Percentiles rank a stretch among this genome's conserved stretches.
Conservation (phyloP, 2,797 vertebrate species). For the Hydrolagus colliei region DNA sequence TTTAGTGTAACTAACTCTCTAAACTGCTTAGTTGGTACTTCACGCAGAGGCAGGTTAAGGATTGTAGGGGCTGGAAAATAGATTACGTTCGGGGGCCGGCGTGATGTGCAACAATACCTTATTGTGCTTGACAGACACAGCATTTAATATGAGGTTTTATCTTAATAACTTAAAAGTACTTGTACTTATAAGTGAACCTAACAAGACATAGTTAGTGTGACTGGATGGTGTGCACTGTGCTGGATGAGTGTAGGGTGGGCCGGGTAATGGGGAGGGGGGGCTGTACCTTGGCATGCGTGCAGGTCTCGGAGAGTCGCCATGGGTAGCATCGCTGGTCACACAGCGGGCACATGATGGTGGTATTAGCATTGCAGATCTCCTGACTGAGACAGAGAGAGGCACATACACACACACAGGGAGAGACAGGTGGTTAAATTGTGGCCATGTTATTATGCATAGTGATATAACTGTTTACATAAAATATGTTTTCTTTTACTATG, state of each 20-base stretch:
- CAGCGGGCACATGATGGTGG: constrained; percentile 76
- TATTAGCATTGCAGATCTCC: constrained; percentile 72
- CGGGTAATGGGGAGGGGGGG: constrained; percentile 24
- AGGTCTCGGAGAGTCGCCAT: constrained; percentile 80
- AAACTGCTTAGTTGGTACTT: no score
- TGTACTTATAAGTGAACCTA: background rate
- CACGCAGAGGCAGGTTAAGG: background rate
- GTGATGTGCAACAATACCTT: background rate
- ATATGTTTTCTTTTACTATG: background rate
- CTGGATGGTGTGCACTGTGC: background rate
- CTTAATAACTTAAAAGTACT: background rate
- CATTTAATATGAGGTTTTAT: no score
- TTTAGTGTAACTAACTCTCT: no score
- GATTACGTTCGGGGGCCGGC: background rate
- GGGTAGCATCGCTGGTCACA: constrained; percentile 74
- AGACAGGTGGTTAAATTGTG: constrained; percentile 29
- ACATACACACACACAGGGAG: constrained; percentile 17
- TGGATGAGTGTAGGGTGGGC: no score
- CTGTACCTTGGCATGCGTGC: constrained; percentile 77
- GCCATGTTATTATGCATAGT: background rate
- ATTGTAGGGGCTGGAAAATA: background rate
- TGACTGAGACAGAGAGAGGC: constrained; percentile 53
- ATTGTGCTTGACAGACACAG: background rate
- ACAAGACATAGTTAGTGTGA: no score
- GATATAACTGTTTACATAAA: background rate